A percentile compares a stretch with the other conserved stretches of the same genome.
Conservation (phyloP, 1,140 invertebrate genomes). For the Eumeta japonica region DNA sequence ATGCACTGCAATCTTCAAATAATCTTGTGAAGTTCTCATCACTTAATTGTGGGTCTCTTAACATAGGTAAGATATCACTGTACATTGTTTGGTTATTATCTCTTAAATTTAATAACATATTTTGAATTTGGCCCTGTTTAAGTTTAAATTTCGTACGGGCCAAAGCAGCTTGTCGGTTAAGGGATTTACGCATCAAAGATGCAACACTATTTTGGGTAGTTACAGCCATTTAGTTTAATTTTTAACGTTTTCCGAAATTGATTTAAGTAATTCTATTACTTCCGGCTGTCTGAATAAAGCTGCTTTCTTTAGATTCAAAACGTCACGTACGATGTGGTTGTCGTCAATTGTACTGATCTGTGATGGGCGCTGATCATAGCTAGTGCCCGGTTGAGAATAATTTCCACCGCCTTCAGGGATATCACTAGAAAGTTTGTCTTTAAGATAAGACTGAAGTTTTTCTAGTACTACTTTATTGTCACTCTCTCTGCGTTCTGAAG, state of each 20-base stretch:
- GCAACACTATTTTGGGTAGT: slow-evolving; percentile 41
- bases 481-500: slow-evolving; percentile 49
- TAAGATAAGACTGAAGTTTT: slow-evolving; percentile 49
- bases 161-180: slow-evolving; percentile 37
- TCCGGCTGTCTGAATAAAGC: slow-evolving; percentile 48
- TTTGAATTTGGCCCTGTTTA: slow-evolving; percentile 36
- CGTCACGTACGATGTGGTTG: slow-evolving; percentile 41
- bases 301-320: slow-evolving; percentile 51
- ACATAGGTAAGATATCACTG: slow-evolving; percentile 37
- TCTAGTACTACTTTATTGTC: slow-evolving; percentile 52
- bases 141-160: slow-evolving; percentile 35
- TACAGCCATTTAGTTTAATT: slow-evolving; percentile 40
- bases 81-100: slow-evolving; percentile 33
- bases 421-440: slow-evolving; percentile 49
- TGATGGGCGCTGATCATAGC: slow-evolving; percentile 34
- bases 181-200: slow-evolving; percentile 44
- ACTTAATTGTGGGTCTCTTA: slow-evolving; percentile 35
- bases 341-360: slow-evolving; percentile 32
- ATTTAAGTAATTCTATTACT: slow-evolving; percentile 41
- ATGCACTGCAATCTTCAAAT: slow-evolving; percentile 40
- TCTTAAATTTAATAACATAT: slow-evolving; percentile 28
- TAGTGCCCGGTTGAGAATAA: slow-evolving; percentile 41
- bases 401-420: slow-evolving; percentile 20
- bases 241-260: slow-evolving; percentile 40
- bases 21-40: slow-evolving; percentile 44